phyloP scores from a whole-genome alignment of 2,113 vertebrate species.

The Psittacus erithacus region DNA sequence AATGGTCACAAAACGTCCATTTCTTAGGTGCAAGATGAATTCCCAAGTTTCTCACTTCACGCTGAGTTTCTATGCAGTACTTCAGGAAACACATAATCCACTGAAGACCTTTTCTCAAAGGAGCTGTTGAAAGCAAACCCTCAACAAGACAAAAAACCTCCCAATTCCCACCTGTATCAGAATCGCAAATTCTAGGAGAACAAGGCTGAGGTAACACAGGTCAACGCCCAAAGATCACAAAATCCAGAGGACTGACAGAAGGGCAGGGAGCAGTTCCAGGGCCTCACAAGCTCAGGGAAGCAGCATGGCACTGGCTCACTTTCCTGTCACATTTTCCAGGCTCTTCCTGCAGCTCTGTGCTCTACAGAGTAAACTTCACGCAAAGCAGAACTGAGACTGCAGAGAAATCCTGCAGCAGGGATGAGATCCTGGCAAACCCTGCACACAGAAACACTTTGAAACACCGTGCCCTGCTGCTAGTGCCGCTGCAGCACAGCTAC shows the following conservation, averaged over 20 bases:
- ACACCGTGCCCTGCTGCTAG: fast-evolving
- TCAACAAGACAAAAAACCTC: neutral
- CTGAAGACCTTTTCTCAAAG: neutral
- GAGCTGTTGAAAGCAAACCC: neutral
- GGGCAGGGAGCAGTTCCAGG: neutral
- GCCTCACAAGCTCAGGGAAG: neutral
- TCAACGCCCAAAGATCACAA: neutral
- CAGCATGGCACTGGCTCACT: neutral
- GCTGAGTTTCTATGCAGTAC: neutral
- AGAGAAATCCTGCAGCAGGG: neutral
- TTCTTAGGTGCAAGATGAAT: neutral
- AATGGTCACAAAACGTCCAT: neutral
- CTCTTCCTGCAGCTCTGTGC: neutral
- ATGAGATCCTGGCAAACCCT: neutral
- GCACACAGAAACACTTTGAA: fast-evolving
- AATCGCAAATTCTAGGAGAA: neutral
- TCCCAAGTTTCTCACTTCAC: neutral
- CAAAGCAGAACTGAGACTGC: neutral
- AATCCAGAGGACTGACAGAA: neutral
- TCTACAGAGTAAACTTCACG: neutral
- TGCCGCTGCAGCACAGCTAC: neutral
- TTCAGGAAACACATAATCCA: neutral
- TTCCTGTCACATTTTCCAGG: neutral
- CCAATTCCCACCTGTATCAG: neutral
- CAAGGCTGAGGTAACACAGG: neutral